Evolutionary conservation across 2,113 vertebrate genomes (phyloP).

Genomic region (Panurus biarmicus): DNA sequence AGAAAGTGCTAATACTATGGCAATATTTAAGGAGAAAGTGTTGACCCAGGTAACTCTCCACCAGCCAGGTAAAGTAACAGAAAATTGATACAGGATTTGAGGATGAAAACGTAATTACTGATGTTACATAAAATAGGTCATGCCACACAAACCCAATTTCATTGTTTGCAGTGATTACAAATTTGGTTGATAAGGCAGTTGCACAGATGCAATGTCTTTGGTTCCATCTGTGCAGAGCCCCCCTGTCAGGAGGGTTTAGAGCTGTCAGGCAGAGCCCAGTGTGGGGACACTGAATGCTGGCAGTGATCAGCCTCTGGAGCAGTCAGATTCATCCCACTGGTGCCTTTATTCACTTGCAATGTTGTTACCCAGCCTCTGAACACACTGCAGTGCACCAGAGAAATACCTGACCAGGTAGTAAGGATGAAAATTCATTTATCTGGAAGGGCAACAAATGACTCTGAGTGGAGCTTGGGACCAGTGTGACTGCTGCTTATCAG

Average conservation of each 20-base stretch:
- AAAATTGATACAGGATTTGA: conserved; percentile 35
- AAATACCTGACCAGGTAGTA: not conserved
- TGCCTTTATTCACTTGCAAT: not conserved
- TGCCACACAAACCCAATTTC: conserved; percentile 31
- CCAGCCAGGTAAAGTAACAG: not conserved
- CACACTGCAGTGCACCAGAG: not conserved
- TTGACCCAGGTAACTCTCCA: not conserved
- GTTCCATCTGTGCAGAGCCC: not conserved
- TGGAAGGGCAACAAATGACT: not conserved
- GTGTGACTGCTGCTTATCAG: not conserved
- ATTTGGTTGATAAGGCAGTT: conserved; percentile 3
- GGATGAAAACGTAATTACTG: not conserved
- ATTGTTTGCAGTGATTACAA: not conserved
- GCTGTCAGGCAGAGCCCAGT: not conserved
- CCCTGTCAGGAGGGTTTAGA: not conserved
- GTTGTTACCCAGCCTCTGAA: not conserved
- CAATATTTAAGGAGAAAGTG: not conserved
- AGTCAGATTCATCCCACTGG: not conserved
- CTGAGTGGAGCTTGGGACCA: not conserved
- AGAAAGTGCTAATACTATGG: not conserved
- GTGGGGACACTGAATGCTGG: not conserved
- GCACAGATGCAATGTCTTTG: not conserved
- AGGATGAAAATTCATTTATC: not conserved
- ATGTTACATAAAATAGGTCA: conserved; percentile 42
- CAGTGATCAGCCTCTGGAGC: not conserved